Evolutionary conservation across 2,888 invertebrate genomes (phyloP).

Genomic region (Phortica magna): DNA sequence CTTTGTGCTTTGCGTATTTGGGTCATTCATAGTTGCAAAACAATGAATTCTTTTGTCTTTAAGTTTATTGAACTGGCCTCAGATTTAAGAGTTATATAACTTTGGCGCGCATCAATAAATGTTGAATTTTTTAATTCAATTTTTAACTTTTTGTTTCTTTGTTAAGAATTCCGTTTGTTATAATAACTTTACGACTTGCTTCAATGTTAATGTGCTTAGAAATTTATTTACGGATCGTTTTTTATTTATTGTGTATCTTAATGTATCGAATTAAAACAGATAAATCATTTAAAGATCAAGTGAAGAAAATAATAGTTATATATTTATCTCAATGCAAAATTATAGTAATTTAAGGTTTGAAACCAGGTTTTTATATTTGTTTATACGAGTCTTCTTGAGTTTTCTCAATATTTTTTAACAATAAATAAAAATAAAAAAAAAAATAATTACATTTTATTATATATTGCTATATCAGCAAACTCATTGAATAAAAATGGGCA

Average conservation of each 20-base stretch:
- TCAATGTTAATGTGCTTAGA: no score
- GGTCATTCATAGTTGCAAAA: constrained; percentile 64
- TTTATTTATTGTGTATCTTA: no score
- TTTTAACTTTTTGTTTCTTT: background rate
- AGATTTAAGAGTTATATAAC: background rate
- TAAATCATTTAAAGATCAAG: no score
- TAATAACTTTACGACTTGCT: no score
- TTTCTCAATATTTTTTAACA: background rate
- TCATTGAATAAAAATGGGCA: background rate
- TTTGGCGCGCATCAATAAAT: background rate
- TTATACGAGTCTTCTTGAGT: no score
- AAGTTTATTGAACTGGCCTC: constrained; percentile 46
- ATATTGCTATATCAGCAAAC: background rate
- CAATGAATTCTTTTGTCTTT: constrained; percentile 32
- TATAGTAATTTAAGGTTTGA: no score
- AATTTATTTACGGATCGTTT: no score
- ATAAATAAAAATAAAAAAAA: background rate
- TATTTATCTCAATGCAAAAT: no score
- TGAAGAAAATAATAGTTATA: no score
- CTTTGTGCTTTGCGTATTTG: constrained; percentile 32
- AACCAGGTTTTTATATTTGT: no score
- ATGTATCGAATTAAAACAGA: no score
- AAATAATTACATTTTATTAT: background rate
- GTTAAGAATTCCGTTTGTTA: no score
- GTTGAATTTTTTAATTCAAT: background rate